Conservation (phyloP, 2,888 invertebrate genomes). For the Eupeodes luniger region DNA sequence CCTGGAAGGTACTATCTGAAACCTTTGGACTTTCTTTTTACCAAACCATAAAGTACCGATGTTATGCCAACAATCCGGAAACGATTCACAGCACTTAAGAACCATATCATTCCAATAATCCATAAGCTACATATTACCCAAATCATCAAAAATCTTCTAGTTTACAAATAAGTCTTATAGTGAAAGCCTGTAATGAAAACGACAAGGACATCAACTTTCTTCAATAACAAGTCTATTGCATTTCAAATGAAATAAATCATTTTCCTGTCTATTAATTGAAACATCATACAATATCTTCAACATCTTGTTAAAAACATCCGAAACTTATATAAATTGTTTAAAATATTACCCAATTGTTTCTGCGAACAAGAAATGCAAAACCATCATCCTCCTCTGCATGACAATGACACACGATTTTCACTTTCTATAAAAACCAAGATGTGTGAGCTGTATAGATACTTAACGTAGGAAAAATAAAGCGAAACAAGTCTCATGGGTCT, state of each 20-base stretch:
- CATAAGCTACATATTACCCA: background rate
- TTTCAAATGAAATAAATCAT: background rate
- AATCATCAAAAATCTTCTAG: background rate
- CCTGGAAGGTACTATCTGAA: no score
- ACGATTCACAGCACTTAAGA: no score
- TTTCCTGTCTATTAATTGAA: background rate
- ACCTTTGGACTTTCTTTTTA: no score
- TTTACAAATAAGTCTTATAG: background rate
- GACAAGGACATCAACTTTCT: background rate
- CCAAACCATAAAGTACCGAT: no score
- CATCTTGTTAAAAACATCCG: constrained; percentile 1
- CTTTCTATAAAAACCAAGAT: constrained; percentile 45
- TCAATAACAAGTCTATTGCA: background rate
- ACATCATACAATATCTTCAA: background rate
- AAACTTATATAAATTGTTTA: background rate
- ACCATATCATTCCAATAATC: no score
- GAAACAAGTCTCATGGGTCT: constrained; percentile 36
- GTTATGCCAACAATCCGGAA: no score
- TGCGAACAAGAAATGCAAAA: background rate
- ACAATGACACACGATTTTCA: constrained; percentile 61
- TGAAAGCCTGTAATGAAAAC: background rate
- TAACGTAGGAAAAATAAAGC: background rate
- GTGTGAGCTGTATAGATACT: background rate
- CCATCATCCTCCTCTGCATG: constrained; percentile 8
- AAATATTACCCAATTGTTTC: constrained; percentile 32